Conservation (phyloP, 2,888 invertebrate species). For the Cephus spinipes region DNA sequence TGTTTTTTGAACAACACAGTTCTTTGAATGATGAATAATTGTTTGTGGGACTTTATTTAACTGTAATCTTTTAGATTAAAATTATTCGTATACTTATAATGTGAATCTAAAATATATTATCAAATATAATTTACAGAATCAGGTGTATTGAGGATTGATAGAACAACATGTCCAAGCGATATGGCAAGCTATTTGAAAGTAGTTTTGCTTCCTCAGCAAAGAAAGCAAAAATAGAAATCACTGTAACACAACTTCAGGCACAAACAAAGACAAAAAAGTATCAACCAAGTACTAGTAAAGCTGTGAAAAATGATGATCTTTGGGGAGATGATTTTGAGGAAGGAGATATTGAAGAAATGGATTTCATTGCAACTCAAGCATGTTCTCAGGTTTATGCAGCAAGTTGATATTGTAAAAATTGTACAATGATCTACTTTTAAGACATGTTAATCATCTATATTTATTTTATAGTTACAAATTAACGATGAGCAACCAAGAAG, state of each 20-base stretch:
- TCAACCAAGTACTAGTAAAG: neutral
- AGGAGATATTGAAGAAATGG: slow-evolving; percentile 55
- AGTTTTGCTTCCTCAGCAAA: slow-evolving; percentile 37
- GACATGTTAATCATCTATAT: neutral
- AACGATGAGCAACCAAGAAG: neutral
- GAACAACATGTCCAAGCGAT: slow-evolving; percentile 43
- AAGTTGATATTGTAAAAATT: neutral
- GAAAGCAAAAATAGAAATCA: slow-evolving; percentile 34
- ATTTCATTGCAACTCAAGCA: slow-evolving; percentile 56
- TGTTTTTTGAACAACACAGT: neutral
- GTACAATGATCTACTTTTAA: neutral
- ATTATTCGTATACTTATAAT: neutral
- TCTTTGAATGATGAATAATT: neutral
- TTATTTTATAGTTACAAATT: neutral
- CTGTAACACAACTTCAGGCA: slow-evolving; percentile 11
- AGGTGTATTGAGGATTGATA: neutral
- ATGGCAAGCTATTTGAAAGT: slow-evolving; percentile 29
- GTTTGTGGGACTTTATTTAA: neutral
- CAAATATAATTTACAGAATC: neutral
- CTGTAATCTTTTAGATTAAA: neutral
- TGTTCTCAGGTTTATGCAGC: slow-evolving; percentile 35
- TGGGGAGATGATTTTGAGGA: slow-evolving; percentile 61
- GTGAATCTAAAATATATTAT: neutral
- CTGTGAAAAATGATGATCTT: slow-evolving; percentile 38
- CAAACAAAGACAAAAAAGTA: neutral